phyloP scores from a whole-genome alignment of 1,140 invertebrate species.

The Phymastichus coffea region DNA sequence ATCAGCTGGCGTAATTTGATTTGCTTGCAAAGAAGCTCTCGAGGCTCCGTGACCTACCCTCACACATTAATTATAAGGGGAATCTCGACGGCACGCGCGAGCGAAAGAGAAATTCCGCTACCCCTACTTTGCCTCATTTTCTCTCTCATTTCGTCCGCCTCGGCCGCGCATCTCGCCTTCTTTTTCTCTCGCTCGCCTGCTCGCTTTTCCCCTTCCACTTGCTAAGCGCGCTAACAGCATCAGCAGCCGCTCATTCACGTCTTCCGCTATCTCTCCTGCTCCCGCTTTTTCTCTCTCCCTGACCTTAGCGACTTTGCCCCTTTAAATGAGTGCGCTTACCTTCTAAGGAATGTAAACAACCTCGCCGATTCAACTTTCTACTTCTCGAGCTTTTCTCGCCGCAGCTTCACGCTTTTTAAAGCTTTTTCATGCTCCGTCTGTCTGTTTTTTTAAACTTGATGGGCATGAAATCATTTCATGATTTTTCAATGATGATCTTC shows the following conservation, averaged over 20 bases:
- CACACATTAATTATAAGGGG: conserved; percentile 57
- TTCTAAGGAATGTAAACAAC: conserved; percentile 30
- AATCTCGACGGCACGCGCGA: conserved; percentile 31
- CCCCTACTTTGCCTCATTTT: conserved; percentile 34
- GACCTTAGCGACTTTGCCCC: conserved; percentile 27
- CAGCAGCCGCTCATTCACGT: conserved; percentile 24
- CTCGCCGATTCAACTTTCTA: conserved; percentile 21
- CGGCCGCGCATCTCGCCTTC: neutral
- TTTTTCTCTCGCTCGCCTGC: conserved; percentile 25
- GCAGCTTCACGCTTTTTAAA: conserved; percentile 6
- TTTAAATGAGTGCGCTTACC: conserved; percentile 24
- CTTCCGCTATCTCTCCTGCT: neutral
- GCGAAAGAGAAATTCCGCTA: conserved; percentile 16
- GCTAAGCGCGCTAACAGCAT: too few species aligned
- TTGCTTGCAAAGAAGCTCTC: conserved; percentile 13
- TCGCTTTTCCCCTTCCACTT: conserved; percentile 19
- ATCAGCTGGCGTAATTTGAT: conserved; percentile 31
- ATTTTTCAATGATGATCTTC: too few species aligned
- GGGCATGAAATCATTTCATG: too few species aligned
- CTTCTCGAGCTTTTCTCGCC: neutral
- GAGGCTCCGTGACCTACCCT: conserved; percentile 50
- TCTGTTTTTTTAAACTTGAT: too few species aligned
- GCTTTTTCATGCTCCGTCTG: neutral
- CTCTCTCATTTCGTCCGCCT: conserved; percentile 30
- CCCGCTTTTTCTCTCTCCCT: conserved; percentile 24